Percentiles rank a stretch among this genome's conserved stretches.
phyloP scores from a whole-genome alignment of 2,888 invertebrate species.

The Agonopterix subpropinquella region DNA sequence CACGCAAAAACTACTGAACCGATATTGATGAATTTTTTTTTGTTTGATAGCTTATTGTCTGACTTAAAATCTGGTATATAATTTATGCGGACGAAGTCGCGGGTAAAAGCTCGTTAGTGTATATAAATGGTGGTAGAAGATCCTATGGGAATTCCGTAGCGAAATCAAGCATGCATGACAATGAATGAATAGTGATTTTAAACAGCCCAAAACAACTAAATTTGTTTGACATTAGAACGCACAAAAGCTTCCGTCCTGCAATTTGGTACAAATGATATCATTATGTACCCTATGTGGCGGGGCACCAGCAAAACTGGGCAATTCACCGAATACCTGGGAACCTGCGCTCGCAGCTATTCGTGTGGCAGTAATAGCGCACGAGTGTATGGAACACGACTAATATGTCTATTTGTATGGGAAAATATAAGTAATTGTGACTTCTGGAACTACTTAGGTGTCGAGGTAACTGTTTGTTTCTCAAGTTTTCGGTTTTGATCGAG shows the following conservation, averaged over 20 bases:
- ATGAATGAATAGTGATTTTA: no score
- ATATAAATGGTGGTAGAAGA: no score
- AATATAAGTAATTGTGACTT: constrained; percentile 48
- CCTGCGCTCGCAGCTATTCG: constrained; percentile 46
- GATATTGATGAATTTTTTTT: no score
- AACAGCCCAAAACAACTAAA: not conserved
- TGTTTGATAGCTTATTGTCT: no score
- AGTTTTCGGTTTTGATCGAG: no score
- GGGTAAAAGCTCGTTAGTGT: no score
- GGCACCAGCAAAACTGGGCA: constrained; percentile 22
- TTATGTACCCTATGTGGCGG: constrained; percentile 5
- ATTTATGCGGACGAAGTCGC: no score
- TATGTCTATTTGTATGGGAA: constrained; percentile 52
- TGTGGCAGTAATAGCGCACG: constrained; percentile 52
- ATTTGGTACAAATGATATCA: constrained; percentile 6
- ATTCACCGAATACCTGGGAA: constrained; percentile 37
- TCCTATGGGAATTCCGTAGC: no score
- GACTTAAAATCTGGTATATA: no score
- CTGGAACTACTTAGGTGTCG: constrained; percentile 35
- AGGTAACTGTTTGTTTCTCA: constrained; percentile 25
- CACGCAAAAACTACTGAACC: no score
- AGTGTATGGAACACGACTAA: constrained; percentile 29
- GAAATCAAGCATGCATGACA: no score
- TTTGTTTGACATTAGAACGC: no score
- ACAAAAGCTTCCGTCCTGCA: constrained; percentile 2